Percentiles rank a stretch among this genome's conserved stretches.
Conservation (phyloP, 2,797 vertebrate genomes). For the Alcedo atthis region DNA sequence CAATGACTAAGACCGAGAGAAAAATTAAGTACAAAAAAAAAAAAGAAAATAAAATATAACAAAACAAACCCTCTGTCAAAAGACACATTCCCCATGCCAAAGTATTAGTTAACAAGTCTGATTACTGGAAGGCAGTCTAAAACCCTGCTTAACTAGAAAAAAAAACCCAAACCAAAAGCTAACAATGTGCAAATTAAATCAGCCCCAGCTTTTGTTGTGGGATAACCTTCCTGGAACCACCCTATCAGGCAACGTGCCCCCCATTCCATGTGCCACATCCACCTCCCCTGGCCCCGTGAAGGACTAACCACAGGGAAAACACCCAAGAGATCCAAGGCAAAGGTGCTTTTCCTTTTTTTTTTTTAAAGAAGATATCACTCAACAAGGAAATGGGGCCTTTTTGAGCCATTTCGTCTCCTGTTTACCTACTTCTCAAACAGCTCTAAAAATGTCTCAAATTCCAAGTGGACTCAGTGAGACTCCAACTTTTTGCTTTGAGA, state of each 20-base stretch:
- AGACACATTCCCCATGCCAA: background rate
- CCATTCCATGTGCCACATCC: fast-evolving
- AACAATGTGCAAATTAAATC: background rate
- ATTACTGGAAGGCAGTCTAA: background rate
- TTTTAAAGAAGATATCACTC: background rate
- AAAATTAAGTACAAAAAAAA: conserved; percentile 43
- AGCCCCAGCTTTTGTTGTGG: background rate
- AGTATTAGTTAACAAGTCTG: background rate
- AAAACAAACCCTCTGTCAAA: background rate
- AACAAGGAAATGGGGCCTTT: background rate
- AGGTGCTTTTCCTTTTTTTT: background rate
- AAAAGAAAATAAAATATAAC: background rate
- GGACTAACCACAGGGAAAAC: background rate
- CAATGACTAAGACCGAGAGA: conserved; percentile 1
- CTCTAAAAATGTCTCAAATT: background rate
- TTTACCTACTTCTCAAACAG: background rate
- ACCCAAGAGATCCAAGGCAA: background rate
- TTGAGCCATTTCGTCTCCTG: background rate
- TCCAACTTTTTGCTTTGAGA: background rate
- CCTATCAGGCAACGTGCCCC: background rate
- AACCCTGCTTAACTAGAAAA: background rate
- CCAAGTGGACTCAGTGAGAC: fast-evolving
- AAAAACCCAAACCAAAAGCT: background rate
- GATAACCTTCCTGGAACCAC: background rate
- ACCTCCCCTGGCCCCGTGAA: background rate